Evolutionary conservation across 2,113 vertebrate species (phyloP).

Genomic region (Mixornis gularis): DNA sequence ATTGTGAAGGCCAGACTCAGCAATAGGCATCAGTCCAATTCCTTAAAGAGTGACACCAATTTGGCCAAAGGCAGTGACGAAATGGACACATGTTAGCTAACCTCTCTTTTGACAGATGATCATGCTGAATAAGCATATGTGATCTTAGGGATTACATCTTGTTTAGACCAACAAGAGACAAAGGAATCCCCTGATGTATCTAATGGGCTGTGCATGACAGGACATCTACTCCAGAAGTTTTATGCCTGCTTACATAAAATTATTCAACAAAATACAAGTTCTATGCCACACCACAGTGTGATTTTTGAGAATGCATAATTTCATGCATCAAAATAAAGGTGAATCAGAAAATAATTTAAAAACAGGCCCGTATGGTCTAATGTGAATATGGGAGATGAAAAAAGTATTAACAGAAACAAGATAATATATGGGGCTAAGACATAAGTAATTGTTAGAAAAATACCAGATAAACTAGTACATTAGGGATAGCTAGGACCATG

Average conservation of each 20-base stretch:
- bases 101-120: neutral
- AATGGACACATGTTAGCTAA: neutral
- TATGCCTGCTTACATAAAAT: neutral
- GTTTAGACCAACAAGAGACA: neutral
- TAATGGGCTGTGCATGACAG: neutral
- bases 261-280: neutral
- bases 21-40: neutral
- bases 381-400: neutral
- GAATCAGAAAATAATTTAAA: neutral
- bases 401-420: neutral
- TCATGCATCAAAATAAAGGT: neutral
- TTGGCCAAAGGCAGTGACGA: neutral
- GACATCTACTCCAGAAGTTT: neutral
- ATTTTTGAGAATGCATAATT: neutral
- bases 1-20: neutral
- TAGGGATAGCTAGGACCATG: neutral
- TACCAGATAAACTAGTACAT: neutral
- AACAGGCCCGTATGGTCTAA: neutral
- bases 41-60: neutral
- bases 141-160: neutral
- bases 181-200: neutral
- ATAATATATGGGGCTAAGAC: neutral
- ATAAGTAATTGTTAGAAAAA: neutral
- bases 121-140: neutral
- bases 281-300: neutral